Percentiles rank a stretch among this genome's conserved stretches.
Conservation (phyloP, 1,140 invertebrate species). For the Drosophila grimshawi region DNA sequence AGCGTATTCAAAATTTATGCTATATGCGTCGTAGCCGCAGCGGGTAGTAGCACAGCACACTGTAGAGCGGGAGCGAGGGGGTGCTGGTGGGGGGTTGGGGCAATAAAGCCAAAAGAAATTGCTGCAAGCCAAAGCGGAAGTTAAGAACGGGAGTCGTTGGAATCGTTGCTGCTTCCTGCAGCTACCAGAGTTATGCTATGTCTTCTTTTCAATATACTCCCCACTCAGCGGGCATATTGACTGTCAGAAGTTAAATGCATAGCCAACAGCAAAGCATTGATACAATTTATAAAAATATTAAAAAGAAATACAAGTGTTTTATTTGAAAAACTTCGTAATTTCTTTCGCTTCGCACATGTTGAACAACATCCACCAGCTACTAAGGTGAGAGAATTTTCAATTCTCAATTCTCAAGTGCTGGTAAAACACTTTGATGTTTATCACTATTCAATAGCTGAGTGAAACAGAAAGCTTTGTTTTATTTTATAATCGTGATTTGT, state of each 20-base stretch:
- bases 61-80: background rate
- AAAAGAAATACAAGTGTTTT: no score
- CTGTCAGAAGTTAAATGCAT: background rate
- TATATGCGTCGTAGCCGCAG: conserved; percentile 70
- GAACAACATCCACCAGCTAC: no score
- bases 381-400: no score
- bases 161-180: conserved; percentile 72
- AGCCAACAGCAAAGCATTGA: no score
- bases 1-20: conserved; percentile 82
- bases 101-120: conserved; percentile 82
- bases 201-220: conserved; percentile 46
- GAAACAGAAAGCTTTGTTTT: no score
- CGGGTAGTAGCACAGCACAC: conserved; percentile 27
- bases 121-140: conserved; percentile 79
- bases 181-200: conserved; percentile 52
- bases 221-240: background rate
- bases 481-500: no score
- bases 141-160: conserved; percentile 75
- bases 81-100: conserved; percentile 15
- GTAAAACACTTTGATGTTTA: no score
- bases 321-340: no score
- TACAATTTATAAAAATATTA: no score
- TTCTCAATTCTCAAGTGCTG: no score
- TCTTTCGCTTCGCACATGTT: no score
- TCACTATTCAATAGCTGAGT: no score